phyloP scores from a whole-genome alignment of 2,888 invertebrate genomes.

The Platycheirus rosarum region DNA sequence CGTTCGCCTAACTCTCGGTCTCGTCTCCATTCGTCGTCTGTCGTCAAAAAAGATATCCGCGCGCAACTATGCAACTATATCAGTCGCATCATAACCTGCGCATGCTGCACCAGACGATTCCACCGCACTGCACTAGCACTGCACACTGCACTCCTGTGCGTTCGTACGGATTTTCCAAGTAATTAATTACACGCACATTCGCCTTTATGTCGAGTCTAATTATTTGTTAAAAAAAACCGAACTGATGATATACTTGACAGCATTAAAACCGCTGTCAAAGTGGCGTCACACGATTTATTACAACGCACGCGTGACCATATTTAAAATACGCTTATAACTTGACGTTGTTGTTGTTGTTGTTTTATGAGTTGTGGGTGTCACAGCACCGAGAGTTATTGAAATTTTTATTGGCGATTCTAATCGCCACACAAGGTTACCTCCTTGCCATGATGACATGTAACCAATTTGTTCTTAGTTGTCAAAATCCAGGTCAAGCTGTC shows the following conservation, averaged over 20 bases:
- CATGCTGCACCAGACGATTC: background rate
- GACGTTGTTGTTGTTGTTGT: background rate
- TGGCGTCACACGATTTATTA: constrained; percentile 74
- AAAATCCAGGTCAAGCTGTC: constrained; percentile 65
- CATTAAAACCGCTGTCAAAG: constrained; percentile 67
- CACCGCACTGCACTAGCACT: background rate
- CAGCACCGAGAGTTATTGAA: constrained; percentile 25
- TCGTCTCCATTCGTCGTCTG: constrained; percentile 18
- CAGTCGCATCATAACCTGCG: constrained; percentile 22
- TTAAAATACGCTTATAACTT: constrained; percentile 42
- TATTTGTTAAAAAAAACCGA: constrained; percentile 35
- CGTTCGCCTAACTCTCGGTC: constrained; percentile 20
- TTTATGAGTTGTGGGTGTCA: constrained; percentile 1
- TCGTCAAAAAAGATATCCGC: constrained; percentile 2
- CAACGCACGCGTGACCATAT: constrained; percentile 69
- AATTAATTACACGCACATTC: constrained; percentile 73
- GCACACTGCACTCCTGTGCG: constrained; percentile 43
- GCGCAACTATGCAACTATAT: background rate
- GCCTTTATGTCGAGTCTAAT: constrained; percentile 69
- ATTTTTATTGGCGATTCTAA: constrained; percentile 33
- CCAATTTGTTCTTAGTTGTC: constrained; percentile 56
- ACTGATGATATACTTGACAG: constrained; percentile 63
- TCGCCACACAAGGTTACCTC: constrained; percentile 31
- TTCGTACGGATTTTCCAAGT: constrained; percentile 60
- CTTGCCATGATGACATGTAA: constrained; percentile 21